Percentiles rank a stretch among this genome's conserved stretches.
Conservation (phyloP, 2,797 vertebrate species). For the Halcyon leucocephala region DNA sequence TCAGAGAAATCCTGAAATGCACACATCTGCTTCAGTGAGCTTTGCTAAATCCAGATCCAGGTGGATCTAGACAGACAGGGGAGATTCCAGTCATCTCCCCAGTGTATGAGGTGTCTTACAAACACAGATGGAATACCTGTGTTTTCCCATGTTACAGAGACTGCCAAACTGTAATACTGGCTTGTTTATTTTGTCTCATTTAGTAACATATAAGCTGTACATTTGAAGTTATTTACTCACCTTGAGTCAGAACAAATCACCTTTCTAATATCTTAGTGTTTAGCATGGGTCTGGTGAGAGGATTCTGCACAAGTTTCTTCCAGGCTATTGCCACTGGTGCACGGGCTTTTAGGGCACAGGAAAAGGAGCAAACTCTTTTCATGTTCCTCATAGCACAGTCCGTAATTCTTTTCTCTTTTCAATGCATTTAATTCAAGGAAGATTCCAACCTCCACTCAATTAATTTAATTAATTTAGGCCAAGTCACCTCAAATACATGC, state of each 20-base stretch:
- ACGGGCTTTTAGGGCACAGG: background rate
- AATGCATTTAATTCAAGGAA: background rate
- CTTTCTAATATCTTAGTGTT: background rate
- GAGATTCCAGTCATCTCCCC: background rate
- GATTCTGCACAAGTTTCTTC: rapidly evolving
- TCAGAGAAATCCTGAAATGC: conserved; percentile 31
- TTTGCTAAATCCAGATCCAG: background rate
- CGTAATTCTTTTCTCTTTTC: background rate
- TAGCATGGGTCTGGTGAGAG: background rate
- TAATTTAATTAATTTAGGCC: background rate
- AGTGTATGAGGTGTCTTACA: background rate
- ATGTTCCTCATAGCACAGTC: background rate
- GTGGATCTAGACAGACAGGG: background rate
- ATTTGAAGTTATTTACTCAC: background rate
- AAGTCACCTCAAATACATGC: background rate
- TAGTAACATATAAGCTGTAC: background rate
- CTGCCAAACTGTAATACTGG: background rate
- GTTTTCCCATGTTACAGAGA: background rate
- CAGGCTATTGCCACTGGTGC: background rate
- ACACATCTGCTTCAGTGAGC: background rate
- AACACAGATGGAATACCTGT: background rate
- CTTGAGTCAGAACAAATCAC: background rate
- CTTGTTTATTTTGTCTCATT: background rate
- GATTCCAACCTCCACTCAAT: background rate
- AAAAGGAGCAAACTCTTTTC: background rate